phyloP scores from a whole-genome alignment of 2,113 vertebrate species.

The Cygnus atratus region DNA sequence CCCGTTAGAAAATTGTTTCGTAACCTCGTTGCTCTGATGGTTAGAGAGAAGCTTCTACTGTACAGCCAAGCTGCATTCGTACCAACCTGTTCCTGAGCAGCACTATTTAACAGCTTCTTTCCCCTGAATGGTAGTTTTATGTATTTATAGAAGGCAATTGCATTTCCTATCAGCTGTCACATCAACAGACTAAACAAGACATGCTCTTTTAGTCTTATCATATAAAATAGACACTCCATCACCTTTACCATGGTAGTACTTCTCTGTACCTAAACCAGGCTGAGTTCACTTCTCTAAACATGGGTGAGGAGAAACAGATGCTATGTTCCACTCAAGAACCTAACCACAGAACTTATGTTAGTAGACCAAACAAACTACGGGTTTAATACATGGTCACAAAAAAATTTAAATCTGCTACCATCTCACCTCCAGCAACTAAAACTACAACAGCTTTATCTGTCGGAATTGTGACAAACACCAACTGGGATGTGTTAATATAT shows the following conservation, averaged over 20 bases:
- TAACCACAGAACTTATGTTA: background rate
- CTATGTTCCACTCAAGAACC: background rate
- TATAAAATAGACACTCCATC: background rate
- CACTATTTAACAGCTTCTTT: background rate
- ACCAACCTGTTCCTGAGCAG: background rate
- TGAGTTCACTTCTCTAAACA: background rate
- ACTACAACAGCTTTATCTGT: background rate
- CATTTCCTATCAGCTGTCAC: background rate
- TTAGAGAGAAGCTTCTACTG: background rate
- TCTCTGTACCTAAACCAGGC: background rate
- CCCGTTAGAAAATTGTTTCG: background rate
- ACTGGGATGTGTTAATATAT: background rate
- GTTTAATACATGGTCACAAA: background rate
- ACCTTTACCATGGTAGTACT: background rate
- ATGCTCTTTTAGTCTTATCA: background rate
- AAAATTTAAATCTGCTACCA: background rate
- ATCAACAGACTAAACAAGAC: background rate
- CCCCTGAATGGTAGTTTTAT: background rate
- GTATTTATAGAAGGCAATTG: background rate
- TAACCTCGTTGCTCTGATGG: background rate
- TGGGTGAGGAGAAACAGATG: background rate
- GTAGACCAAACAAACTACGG: background rate
- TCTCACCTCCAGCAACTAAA: background rate
- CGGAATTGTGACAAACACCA: background rate
- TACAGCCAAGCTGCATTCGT: background rate